Base-by-base conservation (phyloP, 1,140 invertebrate genomes). In the Battus philenor region DNA sequence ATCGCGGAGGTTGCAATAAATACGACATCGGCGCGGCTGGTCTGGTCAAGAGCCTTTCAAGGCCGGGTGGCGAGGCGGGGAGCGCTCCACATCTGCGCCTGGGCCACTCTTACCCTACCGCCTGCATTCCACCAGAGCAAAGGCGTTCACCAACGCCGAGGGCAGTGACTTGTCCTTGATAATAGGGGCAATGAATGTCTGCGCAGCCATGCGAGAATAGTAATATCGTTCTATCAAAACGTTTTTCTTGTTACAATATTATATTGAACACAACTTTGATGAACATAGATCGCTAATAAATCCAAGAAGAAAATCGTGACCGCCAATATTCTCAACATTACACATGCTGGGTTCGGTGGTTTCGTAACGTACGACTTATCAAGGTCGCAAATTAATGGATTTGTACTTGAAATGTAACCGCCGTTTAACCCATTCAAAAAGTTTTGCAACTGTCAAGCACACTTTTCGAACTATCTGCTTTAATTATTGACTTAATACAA, bases 1-100 rank as follows among this genome's bases (percentile, higher is more conserved):
- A 80, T 80, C 80, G 70, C 73, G 71, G 80, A 82, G 75, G 68
- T 82, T 84, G 80, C 80, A 82, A 84, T 82, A 82, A 80, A 82
- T 84, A 84, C 78, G 68, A 78, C 74, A 81, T 69, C 77, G 72
- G 59, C 74, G 74, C 55, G 67, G 62, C 54, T 76, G 78, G 72
- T 59, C 74, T 84, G 80, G 80, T 84, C 80, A 84, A 82, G 80
- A 82, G 76, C 77, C 80, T 84, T 82, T 84, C 80, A 84, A 84
- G 80, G 80, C 72, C 76, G 69, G 69, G 76, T 79, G 74, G 72
- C 68, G 73, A 75, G 69, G 74, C 68, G 78, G 78, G 78, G 76
- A 70, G 69, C 74, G 68, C 63, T 71, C 70, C 67, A 77, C 64
- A 75, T 80, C 64, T 74, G 63, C 67, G 59, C 58, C 56, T 65